Evolutionary conservation across 2,888 invertebrate genomes (phyloP).

Genomic region (Scaptomyza polygonia): DNA sequence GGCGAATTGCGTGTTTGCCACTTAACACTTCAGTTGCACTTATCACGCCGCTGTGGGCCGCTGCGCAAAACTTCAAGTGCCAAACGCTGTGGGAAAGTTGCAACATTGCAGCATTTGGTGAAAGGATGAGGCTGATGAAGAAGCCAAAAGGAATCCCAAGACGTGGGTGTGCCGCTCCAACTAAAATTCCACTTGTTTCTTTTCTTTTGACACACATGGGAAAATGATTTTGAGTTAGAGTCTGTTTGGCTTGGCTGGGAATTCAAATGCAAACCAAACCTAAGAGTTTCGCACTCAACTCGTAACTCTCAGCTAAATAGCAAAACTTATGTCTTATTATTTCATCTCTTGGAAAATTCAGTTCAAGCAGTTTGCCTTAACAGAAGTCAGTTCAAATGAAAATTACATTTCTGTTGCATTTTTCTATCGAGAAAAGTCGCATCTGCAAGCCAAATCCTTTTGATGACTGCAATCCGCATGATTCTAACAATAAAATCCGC

Average conservation of each 20-base stretch:
- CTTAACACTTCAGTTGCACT: slow-evolving; percentile 61
- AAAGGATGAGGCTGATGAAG: slow-evolving; percentile 56
- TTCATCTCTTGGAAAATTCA: too few species aligned
- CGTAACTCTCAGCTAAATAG: slow-evolving; percentile 14
- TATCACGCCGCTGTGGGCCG: slow-evolving; percentile 55
- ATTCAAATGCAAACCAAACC: slow-evolving; percentile 43
- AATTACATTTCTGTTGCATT: neutral
- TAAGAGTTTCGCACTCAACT: slow-evolving; percentile 26
- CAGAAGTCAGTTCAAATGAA: too few species aligned
- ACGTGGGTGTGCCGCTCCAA: slow-evolving; percentile 52
- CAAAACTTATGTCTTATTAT: too few species aligned
- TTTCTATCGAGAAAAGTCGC: neutral
- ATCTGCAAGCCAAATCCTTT: too few species aligned
- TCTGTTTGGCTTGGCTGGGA: slow-evolving; percentile 36
- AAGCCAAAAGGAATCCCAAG: slow-evolving; percentile 2
- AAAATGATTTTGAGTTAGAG: slow-evolving; percentile 45
- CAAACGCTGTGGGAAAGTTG: slow-evolving; percentile 44
- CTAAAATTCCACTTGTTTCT: slow-evolving; percentile 30
- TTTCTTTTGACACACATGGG: slow-evolving; percentile 55
- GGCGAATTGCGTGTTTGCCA: slow-evolving; percentile 72
- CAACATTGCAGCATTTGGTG: slow-evolving; percentile 46
- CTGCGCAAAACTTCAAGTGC: slow-evolving; percentile 32
- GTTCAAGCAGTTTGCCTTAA: too few species aligned
- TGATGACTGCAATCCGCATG: too few species aligned
- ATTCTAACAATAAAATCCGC: neutral